A percentile compares a stretch with the other conserved stretches of the same genome.
Conservation (phyloP, 2,113 vertebrate genomes). For the Mixornis gularis region DNA sequence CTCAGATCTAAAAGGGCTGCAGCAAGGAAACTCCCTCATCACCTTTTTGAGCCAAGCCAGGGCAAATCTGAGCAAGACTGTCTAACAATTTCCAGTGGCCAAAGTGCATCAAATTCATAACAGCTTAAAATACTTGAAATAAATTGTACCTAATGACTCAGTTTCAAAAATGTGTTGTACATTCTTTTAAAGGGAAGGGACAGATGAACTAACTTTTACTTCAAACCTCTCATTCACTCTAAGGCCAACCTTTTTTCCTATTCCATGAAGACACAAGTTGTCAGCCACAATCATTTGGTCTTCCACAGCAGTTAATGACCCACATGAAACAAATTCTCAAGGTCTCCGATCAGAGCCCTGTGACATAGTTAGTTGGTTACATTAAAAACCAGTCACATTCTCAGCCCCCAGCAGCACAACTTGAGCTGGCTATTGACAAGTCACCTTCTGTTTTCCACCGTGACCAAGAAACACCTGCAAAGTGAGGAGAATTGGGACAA, state of each 20-base stretch:
- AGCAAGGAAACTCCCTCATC: background rate
- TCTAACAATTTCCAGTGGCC: background rate
- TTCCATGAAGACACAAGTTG: background rate
- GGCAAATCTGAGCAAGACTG: background rate
- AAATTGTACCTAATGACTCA: conserved; percentile 20
- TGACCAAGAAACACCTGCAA: background rate
- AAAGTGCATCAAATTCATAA: background rate
- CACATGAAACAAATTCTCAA: background rate
- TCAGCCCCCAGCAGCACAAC: background rate
- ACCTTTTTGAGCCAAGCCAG: background rate
- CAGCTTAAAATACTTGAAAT: conserved; percentile 22
- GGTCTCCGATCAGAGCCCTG: background rate
- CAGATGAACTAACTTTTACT: background rate
- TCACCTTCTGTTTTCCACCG: background rate
- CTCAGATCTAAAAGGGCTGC: background rate
- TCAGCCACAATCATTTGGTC: background rate
- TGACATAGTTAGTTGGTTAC: background rate
- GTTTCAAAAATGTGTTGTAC: background rate
- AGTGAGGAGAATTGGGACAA: background rate
- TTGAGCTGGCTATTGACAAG: background rate
- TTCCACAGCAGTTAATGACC: background rate
- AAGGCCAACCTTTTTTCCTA: background rate
- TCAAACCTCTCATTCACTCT: background rate
- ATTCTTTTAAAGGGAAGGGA: conserved; percentile 38
- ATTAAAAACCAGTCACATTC: background rate